Base-by-base conservation (phyloP, 2,888 invertebrate genomes). In the Clunio marinus region DNA sequence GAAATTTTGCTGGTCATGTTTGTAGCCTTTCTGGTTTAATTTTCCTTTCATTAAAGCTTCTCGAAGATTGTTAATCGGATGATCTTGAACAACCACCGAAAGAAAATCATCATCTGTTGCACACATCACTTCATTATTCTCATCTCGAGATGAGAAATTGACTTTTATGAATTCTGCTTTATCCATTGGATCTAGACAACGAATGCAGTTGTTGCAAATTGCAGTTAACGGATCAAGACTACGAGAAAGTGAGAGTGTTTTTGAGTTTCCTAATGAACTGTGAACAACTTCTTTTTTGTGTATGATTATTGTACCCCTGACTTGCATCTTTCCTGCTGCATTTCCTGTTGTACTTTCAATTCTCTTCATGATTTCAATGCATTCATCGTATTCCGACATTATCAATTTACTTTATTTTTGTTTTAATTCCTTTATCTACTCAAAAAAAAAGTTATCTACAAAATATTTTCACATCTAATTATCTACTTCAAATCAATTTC, bases 61-160 rank as follows among this genome's bases (percentile, higher is more conserved):
- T 4, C 45, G 45, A 17, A 65, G 46, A 27, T 65, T 46, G 7
- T 46, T 45, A 17, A 65, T 7, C 46, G 22, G 24, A 65, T 65
- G 45, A 15, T 65, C 63, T 46, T 65, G 63, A 8, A 65, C 15
- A 7, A 46, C 46, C n/a, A 65, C 24, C 13, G 46, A 45, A 10
- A 46, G 35, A 10, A 65, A 65, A 20, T 65, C 20, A 7, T 27
- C 46, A 15, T 65, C 63, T 8, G 22, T 2, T 4, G 17, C 15
- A 25, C 25, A 17, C 28, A 65, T 22, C 8, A 65, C 13, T 46
- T 65, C 45, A 32, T 13, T 4, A 13, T 32, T 5, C 35, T 5
- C 13, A 8, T 22, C 22, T 10, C 15, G 22, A n/a, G 22, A 25
- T 7, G 24, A 24, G 28, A 15, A 45, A 46, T 65, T 45, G n/a